Conservation (phyloP, 2,113 vertebrate genomes). For the Callocephalon fimbriatum region DNA sequence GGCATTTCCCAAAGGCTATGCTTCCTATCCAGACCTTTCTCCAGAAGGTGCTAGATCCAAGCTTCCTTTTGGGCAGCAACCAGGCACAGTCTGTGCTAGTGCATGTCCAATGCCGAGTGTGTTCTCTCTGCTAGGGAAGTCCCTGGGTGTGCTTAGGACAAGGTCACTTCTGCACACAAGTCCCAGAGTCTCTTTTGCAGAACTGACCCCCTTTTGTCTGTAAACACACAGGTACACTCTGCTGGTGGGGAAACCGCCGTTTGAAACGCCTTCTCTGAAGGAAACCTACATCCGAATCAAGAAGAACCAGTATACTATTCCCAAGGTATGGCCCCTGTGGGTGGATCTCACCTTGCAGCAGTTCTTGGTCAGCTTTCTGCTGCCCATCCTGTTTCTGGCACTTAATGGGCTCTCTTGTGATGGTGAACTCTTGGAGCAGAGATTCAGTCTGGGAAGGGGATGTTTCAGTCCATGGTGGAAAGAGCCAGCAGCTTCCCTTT, state of each 20-base stretch:
- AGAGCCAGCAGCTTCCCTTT: accelerated
- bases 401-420: accelerated
- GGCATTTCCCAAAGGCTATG: accelerated
- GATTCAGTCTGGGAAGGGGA: neutral
- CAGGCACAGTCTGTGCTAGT: neutral
- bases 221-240: slow-evolving; percentile 88
- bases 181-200: neutral
- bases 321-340: slow-evolving; percentile 80
- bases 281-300: slow-evolving; percentile 96
- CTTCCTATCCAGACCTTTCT: neutral
- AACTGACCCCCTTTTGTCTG: neutral
- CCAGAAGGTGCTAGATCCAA: neutral
- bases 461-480: neutral
- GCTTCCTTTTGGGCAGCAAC: neutral
- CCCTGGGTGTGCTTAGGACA: neutral
- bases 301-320: slow-evolving; percentile 93
- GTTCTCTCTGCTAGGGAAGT: neutral
- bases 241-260: slow-evolving; percentile 95
- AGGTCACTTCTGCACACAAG: accelerated
- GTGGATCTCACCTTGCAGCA: accelerated
- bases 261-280: slow-evolving; percentile 95
- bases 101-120: accelerated
- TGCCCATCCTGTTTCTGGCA: neutral
- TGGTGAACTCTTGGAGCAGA: neutral
- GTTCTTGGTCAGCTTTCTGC: neutral